A percentile compares a stretch with the other conserved stretches of the same genome.
Conservation (phyloP, 2,113 vertebrate species). For the Litocranius walleri region DNA sequence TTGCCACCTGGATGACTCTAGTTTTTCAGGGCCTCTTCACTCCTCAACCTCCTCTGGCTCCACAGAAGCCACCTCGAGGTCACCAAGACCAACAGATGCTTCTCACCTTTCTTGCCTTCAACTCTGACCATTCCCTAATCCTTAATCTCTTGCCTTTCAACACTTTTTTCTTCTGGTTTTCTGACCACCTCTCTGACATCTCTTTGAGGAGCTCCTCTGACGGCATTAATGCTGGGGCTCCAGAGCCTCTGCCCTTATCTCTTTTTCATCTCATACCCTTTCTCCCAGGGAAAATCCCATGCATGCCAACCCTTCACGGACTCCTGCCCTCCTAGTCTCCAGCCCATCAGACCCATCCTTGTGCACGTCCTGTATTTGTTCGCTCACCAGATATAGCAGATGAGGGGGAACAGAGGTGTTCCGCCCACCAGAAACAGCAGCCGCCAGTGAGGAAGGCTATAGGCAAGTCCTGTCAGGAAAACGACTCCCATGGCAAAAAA, state of each 20-base stretch:
- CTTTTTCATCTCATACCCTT: not conserved
- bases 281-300: not conserved
- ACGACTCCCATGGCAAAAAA: conserved; percentile 81
- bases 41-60: not conserved
- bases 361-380: fast-evolving
- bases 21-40: not conserved
- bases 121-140: conserved; percentile 79
- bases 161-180: conserved; percentile 75
- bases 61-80: conserved; percentile 77
- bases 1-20: fast-evolving
- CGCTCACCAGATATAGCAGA: conserved; percentile 82
- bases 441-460: conserved; percentile 86
- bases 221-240: not conserved
- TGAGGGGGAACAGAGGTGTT: conserved; percentile 73
- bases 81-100: conserved; percentile 23
- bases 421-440: conserved; percentile 85
- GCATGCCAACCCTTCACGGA: not conserved
- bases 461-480: conserved; percentile 82
- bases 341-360: not conserved
- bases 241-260: not conserved
- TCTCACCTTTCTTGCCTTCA: conserved; percentile 62
- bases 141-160: conserved; percentile 79
- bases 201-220: not conserved
- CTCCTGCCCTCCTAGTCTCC: not conserved
- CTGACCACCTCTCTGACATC: not conserved